Evolutionary conservation across 2,797 vertebrate genomes (phyloP).

Genomic region (Buphagus erythrorhynchus): DNA sequence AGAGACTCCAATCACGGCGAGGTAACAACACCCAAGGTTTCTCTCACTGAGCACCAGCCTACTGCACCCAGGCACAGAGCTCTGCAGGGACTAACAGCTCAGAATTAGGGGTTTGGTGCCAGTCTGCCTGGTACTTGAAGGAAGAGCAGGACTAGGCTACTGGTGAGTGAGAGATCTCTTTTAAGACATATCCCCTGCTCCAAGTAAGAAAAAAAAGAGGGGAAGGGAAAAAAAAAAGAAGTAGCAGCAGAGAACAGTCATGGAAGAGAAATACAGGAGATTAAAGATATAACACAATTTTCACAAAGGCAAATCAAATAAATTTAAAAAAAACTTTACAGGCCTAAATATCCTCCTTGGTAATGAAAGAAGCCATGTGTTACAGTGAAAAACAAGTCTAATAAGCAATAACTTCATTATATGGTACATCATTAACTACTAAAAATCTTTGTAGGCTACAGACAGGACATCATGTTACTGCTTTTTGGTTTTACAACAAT

Average conservation of each 20-base stretch:
- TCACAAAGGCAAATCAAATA: neutral
- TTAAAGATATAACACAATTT: neutral
- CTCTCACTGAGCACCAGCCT: neutral
- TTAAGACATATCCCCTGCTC: neutral
- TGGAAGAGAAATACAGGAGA: neutral
- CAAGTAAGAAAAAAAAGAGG: neutral
- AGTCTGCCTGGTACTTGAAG: neutral
- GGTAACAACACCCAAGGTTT: neutral
- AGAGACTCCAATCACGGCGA: fast-evolving
- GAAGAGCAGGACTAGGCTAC: neutral
- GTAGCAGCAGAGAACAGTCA: neutral
- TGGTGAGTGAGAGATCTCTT: neutral
- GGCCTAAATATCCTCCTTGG: neutral
- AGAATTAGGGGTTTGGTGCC: neutral
- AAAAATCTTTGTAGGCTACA: neutral
- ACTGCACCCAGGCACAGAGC: neutral
- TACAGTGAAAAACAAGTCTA: neutral
- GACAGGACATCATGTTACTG: neutral
- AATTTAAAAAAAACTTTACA: neutral
- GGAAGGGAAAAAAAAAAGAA: fast-evolving
- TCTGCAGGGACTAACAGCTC: neutral
- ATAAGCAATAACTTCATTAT: neutral
- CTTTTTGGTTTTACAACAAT: neutral
- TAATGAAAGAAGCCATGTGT: neutral
- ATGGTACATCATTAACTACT: neutral